Evolutionary conservation across 2,888 invertebrate genomes (phyloP), one percentile per base, ranked within the genome.

Genomic region (Chrysopilus asiliformis): DNA sequence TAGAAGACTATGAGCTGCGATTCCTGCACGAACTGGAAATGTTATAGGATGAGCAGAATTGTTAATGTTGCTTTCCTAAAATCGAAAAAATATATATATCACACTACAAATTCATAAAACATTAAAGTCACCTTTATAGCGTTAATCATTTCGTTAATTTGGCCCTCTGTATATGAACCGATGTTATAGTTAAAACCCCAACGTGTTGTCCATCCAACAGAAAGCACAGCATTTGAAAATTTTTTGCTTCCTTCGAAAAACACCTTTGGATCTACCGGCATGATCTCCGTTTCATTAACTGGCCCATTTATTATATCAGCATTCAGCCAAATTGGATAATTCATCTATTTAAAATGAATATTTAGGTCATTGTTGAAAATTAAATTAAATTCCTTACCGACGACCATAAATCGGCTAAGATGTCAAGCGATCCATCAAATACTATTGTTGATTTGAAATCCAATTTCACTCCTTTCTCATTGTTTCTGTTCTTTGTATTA

Each of bases 381-480:
- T n/a, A 32, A 28, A 16, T 15, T 29, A 13, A 18, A 4, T 12
- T 15, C 49, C 52, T 47, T 49, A 71, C 71, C 53, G 57, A 53
- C 19, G 53, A 46, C 46, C 60, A 58, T 36, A 55, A 38, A 3
- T 49, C 51, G 5, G 55, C 52, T 17, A 75, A 49, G 34, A 71
- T 58, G 1, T 55, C 53, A 20, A 71, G 60, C 4, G 80, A 71
- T 25, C 63, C 65, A 38, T 72, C 67, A 51, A 79, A 80, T 1
- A 79, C 83, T 30, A 79, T 79, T 28, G 78, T 75, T 2, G 72
- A 71, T 59, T 91, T 91, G 55, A 91, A 90, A 60, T 91, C 90
- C 29, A 93, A 64, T 56, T 93, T 93, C 2, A 89, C 73, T 0
- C 89, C 90, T 55, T 84, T 87, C 47, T 60, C 65, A 19, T 47